phyloP scores from a whole-genome alignment of 2,113 vertebrate genomes.

The Tupaia chinensis region DNA sequence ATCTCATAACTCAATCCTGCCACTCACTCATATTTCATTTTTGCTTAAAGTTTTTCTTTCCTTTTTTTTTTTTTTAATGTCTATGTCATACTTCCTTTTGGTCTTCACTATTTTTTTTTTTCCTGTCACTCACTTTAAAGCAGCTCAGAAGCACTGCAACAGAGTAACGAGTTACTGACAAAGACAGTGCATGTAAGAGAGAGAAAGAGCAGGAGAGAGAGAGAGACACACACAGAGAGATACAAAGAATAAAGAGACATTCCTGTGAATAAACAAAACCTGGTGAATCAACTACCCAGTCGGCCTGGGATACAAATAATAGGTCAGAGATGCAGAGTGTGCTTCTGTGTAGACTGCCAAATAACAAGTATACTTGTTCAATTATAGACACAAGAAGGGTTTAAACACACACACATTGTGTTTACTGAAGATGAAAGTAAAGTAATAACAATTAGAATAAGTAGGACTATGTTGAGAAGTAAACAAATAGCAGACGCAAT shows the following conservation, averaged over 20 bases:
- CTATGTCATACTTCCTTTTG: constrained; percentile 36
- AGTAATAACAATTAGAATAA: constrained; percentile 83
- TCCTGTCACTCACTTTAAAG: constrained; percentile 72
- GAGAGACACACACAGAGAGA: too few species aligned
- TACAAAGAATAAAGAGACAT: constrained; percentile 41
- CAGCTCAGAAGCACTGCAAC: constrained; percentile 66
- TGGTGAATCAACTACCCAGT: constrained; percentile 54
- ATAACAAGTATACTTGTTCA: constrained; percentile 65
- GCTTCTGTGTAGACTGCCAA: constrained; percentile 63
- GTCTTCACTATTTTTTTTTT: constrained; percentile 35
- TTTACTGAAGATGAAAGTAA: constrained; percentile 80
- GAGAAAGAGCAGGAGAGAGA: fast-evolving
- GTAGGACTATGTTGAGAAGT: constrained; percentile 66
- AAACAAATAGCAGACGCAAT: constrained; percentile 74
- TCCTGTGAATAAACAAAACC: constrained; percentile 57
- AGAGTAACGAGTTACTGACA: constrained; percentile 14
- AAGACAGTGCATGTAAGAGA: background rate
- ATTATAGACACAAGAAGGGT: constrained; percentile 61
- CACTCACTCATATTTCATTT: constrained; percentile 82
- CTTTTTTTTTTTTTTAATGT: constrained; percentile 62
- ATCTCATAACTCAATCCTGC: constrained; percentile 79
- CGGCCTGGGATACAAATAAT: constrained; percentile 51
- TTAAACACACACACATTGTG: constrained; percentile 62
- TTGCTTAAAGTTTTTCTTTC: constrained; percentile 74
- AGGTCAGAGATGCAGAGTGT: constrained; percentile 49